Percentiles rank a stretch among this genome's conserved stretches.
phyloP scores from a whole-genome alignment of 2,113 vertebrate genomes.

The Corythaixoides concolor region DNA sequence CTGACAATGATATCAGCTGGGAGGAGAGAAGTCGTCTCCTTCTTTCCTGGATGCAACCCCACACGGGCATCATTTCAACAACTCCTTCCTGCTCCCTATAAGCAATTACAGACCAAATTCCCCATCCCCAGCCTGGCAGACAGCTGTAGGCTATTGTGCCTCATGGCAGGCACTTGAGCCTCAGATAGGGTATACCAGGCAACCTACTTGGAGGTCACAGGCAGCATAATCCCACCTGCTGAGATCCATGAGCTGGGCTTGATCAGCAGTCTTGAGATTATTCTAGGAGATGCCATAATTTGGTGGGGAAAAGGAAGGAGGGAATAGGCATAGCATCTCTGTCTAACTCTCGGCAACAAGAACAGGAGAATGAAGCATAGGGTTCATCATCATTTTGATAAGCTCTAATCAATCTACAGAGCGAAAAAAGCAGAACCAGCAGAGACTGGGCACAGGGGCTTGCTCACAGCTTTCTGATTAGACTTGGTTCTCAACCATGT shows the following conservation, averaged over 20 bases:
- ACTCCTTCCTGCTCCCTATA: background rate
- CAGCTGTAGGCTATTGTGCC: fast-evolving
- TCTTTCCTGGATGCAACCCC: background rate
- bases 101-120: background rate
- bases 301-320: background rate
- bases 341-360: background rate
- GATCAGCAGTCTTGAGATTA: background rate
- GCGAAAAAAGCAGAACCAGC: background rate
- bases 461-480: slow-evolving; percentile 10
- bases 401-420: background rate
- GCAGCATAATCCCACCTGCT: background rate
- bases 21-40: background rate
- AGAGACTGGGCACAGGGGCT: background rate
- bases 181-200: background rate
- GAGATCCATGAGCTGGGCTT: background rate
- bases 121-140: background rate
- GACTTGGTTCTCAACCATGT: background rate
- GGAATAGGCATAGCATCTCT: background rate
- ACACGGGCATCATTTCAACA: background rate
- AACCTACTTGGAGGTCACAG: background rate
- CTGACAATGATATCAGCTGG: background rate
- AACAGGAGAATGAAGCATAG: background rate
- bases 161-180: background rate
- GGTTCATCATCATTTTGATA: background rate
- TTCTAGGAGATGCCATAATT: fast-evolving